Evolutionary conservation across 2,797 vertebrate genomes (phyloP).

Genomic region (Acrocephalus scirpaceus): DNA sequence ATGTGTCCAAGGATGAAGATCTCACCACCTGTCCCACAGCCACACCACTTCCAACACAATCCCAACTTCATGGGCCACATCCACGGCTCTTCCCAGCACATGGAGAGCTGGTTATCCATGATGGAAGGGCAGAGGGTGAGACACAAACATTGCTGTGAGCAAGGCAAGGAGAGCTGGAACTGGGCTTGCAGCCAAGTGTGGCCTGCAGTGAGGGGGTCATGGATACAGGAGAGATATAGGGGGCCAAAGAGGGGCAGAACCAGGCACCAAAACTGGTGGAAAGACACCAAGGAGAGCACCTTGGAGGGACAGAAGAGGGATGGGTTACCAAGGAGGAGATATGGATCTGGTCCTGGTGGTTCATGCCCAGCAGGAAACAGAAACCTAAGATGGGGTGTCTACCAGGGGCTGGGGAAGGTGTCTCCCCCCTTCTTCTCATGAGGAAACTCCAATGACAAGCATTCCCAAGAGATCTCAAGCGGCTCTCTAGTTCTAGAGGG

Average conservation of each 20-base stretch:
- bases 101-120: neutral
- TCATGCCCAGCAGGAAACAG: neutral
- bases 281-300: neutral
- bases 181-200: neutral
- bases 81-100: neutral
- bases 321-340: neutral
- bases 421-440: neutral
- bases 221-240: neutral
- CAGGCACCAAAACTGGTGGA: neutral
- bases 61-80: neutral
- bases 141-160: neutral
- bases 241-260: neutral
- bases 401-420: neutral
- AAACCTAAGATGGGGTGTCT: neutral
- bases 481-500: accelerated
- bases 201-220: neutral
- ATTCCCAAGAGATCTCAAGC: neutral
- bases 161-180: neutral
- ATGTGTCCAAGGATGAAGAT: neutral
- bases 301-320: neutral
- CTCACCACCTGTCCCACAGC: neutral
- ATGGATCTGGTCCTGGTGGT: neutral
- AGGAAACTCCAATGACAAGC: neutral
- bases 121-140: neutral
- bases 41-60: neutral